Evolutionary conservation across 2,113 vertebrate species (phyloP).

Genomic region (Apteryx owenii): DNA sequence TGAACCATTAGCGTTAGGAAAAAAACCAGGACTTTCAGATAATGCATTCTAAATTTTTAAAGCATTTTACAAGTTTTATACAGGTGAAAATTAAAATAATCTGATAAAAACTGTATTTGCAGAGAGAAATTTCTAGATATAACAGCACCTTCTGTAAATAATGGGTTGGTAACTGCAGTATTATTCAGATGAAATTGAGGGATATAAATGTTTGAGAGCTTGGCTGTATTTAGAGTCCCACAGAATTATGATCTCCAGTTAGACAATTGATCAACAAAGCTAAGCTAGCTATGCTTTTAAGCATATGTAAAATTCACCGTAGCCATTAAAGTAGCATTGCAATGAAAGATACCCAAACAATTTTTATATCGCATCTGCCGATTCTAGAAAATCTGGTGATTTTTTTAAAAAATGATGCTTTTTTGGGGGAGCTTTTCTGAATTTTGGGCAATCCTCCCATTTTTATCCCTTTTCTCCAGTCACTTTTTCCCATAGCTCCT

Average conservation of each 20-base stretch:
- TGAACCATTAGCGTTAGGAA: not conserved
- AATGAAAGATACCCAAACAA: not conserved
- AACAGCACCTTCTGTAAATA: not conserved
- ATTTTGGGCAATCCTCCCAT: not conserved
- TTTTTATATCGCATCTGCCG: not conserved
- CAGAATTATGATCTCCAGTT: not conserved
- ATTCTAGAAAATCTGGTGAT: not conserved
- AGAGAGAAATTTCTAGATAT: slow-evolving; percentile 20
- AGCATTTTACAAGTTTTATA: not conserved
- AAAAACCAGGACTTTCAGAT: not conserved
- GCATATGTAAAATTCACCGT: not conserved
- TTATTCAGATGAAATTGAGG: not conserved
- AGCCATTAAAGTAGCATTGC: not conserved
- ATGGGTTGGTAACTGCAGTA: not conserved
- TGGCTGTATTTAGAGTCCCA: not conserved
- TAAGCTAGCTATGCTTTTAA: not conserved
- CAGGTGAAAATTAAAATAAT: slow-evolving; percentile 41
- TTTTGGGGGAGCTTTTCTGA: not conserved
- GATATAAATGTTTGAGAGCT: not conserved
- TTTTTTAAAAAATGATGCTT: not conserved
- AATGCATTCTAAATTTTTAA: not conserved
- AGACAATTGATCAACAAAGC: not conserved
- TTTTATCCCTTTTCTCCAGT: not conserved
- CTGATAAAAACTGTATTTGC: not conserved
- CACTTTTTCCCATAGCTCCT: not conserved